These are phyloP conservation scores for Drosophila emarginata DNA, from an alignment of 2,888 invertebrate species.

Conservation along the genomic window DNA sequence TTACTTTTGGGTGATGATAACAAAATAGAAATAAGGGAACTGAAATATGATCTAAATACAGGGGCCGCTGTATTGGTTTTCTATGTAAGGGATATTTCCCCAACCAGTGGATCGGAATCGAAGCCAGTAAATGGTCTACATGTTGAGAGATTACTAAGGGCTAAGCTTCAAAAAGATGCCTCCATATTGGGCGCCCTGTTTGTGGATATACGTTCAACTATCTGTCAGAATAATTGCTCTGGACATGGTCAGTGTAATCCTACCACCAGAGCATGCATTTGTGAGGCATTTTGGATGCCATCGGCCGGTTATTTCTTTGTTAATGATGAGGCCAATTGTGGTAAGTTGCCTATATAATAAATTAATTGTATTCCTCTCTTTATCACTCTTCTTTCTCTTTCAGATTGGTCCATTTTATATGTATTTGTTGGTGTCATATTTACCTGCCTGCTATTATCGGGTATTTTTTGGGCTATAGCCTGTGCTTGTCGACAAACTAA, in stretches of 20 bases:
- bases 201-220: conserved; percentile 89
- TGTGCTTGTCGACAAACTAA: conserved; percentile 85
- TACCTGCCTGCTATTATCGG: conserved; percentile 85
- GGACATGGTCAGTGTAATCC: conserved; percentile 95
- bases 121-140: conserved; percentile 84
- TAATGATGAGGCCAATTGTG: conserved; percentile 90
- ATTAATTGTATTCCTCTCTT: background rate
- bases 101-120: conserved; percentile 72
- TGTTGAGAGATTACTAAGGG: conserved; percentile 87
- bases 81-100: conserved; percentile 84
- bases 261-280: conserved; percentile 91
- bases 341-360: conserved; percentile 82
- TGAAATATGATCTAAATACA: conserved; percentile 85
- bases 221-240: conserved; percentile 96
- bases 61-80: conserved; percentile 87
- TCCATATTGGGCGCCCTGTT: conserved; percentile 88
- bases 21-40: conserved; percentile 85
- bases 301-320: conserved; percentile 87
- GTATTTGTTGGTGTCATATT: conserved; percentile 90
- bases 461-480: conserved; percentile 86
- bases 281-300: conserved; percentile 99
- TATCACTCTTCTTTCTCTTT: conserved; percentile 58
- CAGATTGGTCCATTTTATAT: conserved; percentile 97
- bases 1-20: conserved; percentile 89
- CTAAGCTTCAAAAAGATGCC: conserved; percentile 88